Conservation (phyloP, 2,113 vertebrate species). For the Shinisaurus crocodilurus region DNA sequence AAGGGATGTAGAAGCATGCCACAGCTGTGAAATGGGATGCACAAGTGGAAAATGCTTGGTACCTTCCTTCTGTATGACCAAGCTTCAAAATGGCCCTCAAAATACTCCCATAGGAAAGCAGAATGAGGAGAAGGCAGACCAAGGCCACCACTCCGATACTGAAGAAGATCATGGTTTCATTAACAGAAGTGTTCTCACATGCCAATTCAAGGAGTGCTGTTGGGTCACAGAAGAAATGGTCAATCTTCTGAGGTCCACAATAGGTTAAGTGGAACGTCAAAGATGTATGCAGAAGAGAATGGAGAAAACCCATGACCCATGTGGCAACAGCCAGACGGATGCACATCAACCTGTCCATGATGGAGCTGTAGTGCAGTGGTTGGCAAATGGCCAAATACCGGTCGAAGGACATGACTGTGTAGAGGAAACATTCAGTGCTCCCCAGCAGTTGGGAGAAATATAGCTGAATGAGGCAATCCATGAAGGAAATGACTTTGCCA, state of each 20-base stretch:
- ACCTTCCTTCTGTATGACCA: conserved; percentile 31
- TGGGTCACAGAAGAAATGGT: conserved; percentile 52
- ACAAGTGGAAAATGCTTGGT: conserved; percentile 67
- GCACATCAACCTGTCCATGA: conserved; percentile 29
- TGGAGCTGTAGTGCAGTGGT: conserved; percentile 41
- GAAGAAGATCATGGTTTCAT: conserved; percentile 46
- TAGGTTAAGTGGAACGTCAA: conserved; percentile 35
- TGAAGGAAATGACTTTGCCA: conserved; percentile 60
- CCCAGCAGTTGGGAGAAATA: conserved; percentile 71
- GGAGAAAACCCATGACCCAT: conserved; percentile 34
- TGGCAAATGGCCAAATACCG: conserved; percentile 57
- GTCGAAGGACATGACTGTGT: conserved; percentile 56
- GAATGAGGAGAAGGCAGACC: conserved; percentile 35
- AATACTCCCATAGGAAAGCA: conserved; percentile 55
- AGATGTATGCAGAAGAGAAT: conserved; percentile 35
- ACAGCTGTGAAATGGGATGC: conserved; percentile 61
- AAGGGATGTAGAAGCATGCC: conserved; percentile 27
- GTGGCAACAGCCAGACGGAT: not conserved
- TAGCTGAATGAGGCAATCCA: conserved; percentile 58
- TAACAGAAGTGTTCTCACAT: conserved; percentile 48
- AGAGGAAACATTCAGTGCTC: conserved; percentile 68
- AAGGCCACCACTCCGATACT: conserved; percentile 44
- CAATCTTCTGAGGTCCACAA: conserved; percentile 41
- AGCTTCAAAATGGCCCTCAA: conserved; percentile 50
- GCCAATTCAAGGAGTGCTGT: conserved; percentile 50